phyloP scores from a whole-genome alignment of 1,140 invertebrate species.

The Pristionchus pacificus region DNA sequence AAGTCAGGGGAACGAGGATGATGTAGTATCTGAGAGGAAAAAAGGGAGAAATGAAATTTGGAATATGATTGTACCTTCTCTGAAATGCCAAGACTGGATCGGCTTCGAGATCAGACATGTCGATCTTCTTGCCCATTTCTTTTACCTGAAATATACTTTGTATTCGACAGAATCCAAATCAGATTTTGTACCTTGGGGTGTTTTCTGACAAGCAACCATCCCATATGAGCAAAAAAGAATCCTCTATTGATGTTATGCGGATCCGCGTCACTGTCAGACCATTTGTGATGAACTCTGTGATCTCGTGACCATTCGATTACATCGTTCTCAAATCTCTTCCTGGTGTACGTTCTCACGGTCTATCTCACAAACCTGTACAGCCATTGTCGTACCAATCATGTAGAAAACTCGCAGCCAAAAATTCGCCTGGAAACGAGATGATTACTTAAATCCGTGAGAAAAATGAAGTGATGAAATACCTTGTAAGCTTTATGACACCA shows the following conservation, averaged over 20 bases:
- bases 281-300: slow-evolving; percentile 93
- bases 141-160: slow-evolving; percentile 76
- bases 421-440: slow-evolving; percentile 37
- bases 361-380: not conserved
- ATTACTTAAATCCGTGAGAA: too few relatives aligned
- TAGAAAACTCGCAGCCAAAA: slow-evolving; percentile 3
- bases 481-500: slow-evolving; percentile 47
- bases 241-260: slow-evolving; percentile 88
- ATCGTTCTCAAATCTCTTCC: slow-evolving; percentile 69
- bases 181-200: slow-evolving; percentile 85
- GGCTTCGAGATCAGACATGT: slow-evolving; percentile 75
- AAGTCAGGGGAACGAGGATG: slow-evolving; percentile 73
- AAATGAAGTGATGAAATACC: too few relatives aligned
- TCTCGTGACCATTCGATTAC: slow-evolving; percentile 89
- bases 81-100: slow-evolving; percentile 83
- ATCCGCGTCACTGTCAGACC: slow-evolving; percentile 88
- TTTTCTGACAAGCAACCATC: slow-evolving; percentile 84
- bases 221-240: slow-evolving; percentile 92
- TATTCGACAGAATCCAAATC: slow-evolving; percentile 80
- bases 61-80: slow-evolving; percentile 64
- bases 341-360: not conserved
- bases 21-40: slow-evolving; percentile 69
- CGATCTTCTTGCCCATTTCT: too few relatives aligned
- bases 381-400: not conserved
- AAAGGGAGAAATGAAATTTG: too few relatives aligned